Evolutionary conservation across 2,888 invertebrate genomes (phyloP).

Genomic region (Oscheius sp.): DNA sequence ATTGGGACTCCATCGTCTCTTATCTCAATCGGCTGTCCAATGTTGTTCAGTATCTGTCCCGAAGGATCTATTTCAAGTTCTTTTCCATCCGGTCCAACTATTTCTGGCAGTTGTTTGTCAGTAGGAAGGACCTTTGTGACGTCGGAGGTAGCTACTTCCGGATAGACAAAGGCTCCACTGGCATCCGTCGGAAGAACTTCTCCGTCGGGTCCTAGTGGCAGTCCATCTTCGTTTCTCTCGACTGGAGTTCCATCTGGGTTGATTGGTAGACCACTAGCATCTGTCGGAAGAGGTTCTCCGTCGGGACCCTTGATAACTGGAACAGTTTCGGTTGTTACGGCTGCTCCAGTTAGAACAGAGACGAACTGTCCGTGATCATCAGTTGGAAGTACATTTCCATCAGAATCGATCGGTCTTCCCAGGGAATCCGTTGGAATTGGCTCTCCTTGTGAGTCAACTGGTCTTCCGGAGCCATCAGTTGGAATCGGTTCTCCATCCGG

Average conservation of each 20-base stretch:
- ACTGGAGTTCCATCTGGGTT: slow-evolving; percentile 26
- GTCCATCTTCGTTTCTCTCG: slow-evolving; percentile 39
- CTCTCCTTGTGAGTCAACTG: slow-evolving; percentile 27
- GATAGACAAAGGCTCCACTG: slow-evolving; percentile 33
- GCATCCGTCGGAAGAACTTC: slow-evolving; percentile 50
- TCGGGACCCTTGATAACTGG: slow-evolving; percentile 41
- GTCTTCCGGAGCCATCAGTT: slow-evolving; percentile 34
- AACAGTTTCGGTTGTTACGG: slow-evolving; percentile 40
- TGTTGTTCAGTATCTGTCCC: slow-evolving; percentile 33
- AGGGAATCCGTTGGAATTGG: slow-evolving; percentile 31
- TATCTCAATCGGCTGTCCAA: slow-evolving; percentile 49
- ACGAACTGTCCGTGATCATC: slow-evolving; percentile 32
- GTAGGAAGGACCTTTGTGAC: slow-evolving; percentile 40
- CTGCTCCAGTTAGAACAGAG: slow-evolving; percentile 34
- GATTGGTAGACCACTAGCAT: slow-evolving; percentile 41
- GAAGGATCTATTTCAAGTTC: slow-evolving; percentile 36
- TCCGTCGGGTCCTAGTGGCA: slow-evolving; percentile 48
- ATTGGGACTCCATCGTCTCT: slow-evolving; percentile 53
- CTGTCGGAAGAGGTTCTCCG: slow-evolving; percentile 39
- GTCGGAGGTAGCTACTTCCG: slow-evolving; percentile 44
- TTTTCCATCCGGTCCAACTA: slow-evolving; percentile 48
- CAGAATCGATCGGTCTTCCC: slow-evolving; percentile 39
- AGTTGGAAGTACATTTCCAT: slow-evolving; percentile 42
- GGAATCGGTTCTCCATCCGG: slow-evolving; percentile 51
- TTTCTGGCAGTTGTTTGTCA: slow-evolving; percentile 33